These are phyloP conservation scores for Tetramorium alpestre DNA, from an alignment of 1,140 invertebrate species.

Conservation along the genomic window DNA sequence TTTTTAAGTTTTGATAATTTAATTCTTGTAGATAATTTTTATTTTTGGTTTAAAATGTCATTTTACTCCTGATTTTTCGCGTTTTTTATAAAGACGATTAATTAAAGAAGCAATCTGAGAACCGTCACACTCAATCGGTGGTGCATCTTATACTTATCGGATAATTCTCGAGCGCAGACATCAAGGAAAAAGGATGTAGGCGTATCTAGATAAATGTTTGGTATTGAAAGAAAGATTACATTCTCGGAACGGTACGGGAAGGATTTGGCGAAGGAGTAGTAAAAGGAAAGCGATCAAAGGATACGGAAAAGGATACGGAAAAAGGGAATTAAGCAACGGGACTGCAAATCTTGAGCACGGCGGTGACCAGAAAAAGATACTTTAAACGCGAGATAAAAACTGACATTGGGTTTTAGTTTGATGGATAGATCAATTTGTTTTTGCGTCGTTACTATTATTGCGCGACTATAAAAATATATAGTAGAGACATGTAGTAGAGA, in stretches of 20 bases:
- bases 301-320: slow-evolving; percentile 66
- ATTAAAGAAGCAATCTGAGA: slow-evolving; percentile 33
- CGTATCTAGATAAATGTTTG: slow-evolving; percentile 52
- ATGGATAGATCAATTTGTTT: slow-evolving; percentile 14
- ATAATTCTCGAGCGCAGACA: slow-evolving; percentile 6
- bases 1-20: not conserved
- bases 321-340: slow-evolving; percentile 66
- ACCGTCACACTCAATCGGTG: slow-evolving; percentile 12
- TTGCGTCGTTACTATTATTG: not conserved
- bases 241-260: not conserved
- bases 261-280: not conserved
- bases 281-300: slow-evolving; percentile 28
- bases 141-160: slow-evolving; percentile 27
- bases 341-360: slow-evolving; percentile 58
- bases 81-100: slow-evolving; percentile 16
- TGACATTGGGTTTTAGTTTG: not conserved
- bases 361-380: slow-evolving; percentile 24
- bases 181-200: slow-evolving; percentile 3
- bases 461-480: not conserved
- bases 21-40: not conserved
- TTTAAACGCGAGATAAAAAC: slow-evolving; percentile 50
- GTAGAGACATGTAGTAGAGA: not conserved
- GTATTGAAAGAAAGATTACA: slow-evolving; percentile 47
- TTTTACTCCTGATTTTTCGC: not conserved
- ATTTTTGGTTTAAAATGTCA: not conserved